Evolutionary conservation across 2,888 invertebrate species (phyloP), one percentile per base, ranked within the genome.

Genomic region (Drosophila vallismaia): DNA sequence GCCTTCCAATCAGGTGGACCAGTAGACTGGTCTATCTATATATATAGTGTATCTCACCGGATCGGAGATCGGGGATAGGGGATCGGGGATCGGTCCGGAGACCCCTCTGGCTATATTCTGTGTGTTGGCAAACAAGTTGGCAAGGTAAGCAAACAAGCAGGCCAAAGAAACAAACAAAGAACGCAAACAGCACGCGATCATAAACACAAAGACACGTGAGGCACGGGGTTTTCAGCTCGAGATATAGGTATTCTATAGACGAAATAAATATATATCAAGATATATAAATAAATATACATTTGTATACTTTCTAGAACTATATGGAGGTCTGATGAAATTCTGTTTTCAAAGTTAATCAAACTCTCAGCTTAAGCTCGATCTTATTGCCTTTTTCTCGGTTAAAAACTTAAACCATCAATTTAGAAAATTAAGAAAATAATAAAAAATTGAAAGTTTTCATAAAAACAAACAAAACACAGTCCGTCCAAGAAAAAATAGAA

Each of bases 171-270:
- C 31, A 51, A 40, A 46, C 26, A 49, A 52, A 59, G 56, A 63
- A 66, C 72, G 75, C 64, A 73, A 78, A 76, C 63, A 77, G 72
- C 62, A 79, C 57, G 67, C 79, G 69, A 76, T 79, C 75, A 70
- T 75, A 74, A 79, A 74, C 74, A 48, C 50, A 55, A 49, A 38
- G 60, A 66, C 79, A 79, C 79, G 77, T 79, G 76, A 63, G 58
- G 55, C 36, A 48, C 36, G 36, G 36, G n/a, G n/a, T 36, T 36
- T n/a, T 6, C 6, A 28, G 6, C 28, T 12, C 19, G 19, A 12
- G n/a, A 1, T 36, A 36, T 6, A n/a, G n/a, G n/a, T 12, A 36
- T 36, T 12, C n/a, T 36, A 36, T n/a, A 36, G n/a, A 36, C n/a
- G 6, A n/a, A 36, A n/a, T 36, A 36, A 2, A 5, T 36, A 36